A percentile compares a stretch with the other conserved stretches of the same genome.
phyloP scores from a whole-genome alignment of 2,888 invertebrate species.

The Helleia helle region DNA sequence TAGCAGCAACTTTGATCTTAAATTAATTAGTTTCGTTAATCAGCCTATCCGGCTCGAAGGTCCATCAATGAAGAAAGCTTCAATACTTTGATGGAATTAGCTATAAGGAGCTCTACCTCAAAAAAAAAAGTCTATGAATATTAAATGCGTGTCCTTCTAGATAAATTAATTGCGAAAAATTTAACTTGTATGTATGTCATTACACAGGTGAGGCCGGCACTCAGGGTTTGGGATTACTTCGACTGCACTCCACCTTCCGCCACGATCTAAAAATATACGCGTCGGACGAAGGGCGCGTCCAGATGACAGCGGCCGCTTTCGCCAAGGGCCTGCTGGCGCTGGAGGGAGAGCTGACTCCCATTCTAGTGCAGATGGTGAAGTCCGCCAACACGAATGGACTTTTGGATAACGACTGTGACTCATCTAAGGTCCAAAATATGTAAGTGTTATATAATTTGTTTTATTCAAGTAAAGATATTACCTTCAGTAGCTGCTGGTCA shows the following conservation, averaged over 20 bases:
- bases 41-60: too few relatives aligned
- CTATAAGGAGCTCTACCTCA: too few relatives aligned
- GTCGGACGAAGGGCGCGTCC: slow-evolving; percentile 98
- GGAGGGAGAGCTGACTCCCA: slow-evolving; percentile 98
- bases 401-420: slow-evolving; percentile 98
- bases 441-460: slow-evolving; percentile 72
- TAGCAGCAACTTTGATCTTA: too few relatives aligned
- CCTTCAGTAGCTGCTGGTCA: too few relatives aligned
- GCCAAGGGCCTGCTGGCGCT: slow-evolving; percentile 97
- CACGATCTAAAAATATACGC: slow-evolving; percentile 99
- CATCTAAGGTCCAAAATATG: slow-evolving; percentile 95
- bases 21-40: too few relatives aligned
- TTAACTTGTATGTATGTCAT: too few relatives aligned
- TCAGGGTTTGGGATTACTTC: slow-evolving; percentile 94
- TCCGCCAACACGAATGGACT: slow-evolving; percentile 99
- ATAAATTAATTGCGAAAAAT: too few relatives aligned
- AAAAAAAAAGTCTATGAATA: too few relatives aligned
- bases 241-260: slow-evolving; percentile 97
- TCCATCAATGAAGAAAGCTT: too few relatives aligned
- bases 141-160: too few relatives aligned
- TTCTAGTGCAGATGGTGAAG: slow-evolving; percentile 99
- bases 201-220: slow-evolving; percentile 87
- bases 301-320: slow-evolving; percentile 99
- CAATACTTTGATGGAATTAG: too few relatives aligned
- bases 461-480: too few relatives aligned